Conservation (phyloP, 2,797 vertebrate genomes). For the Enteromius viviparus region DNA sequence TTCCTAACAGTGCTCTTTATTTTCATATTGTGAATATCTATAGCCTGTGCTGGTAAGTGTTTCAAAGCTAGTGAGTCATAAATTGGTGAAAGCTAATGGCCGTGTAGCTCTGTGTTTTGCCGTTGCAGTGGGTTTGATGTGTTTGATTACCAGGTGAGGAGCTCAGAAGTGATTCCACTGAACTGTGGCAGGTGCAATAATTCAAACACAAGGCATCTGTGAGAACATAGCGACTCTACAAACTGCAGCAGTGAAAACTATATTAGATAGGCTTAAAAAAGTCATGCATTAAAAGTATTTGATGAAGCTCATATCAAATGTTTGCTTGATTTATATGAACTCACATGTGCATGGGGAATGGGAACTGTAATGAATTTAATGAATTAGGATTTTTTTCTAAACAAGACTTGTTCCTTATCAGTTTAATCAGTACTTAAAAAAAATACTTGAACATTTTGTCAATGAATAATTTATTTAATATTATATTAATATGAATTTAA, state of each 20-base stretch:
- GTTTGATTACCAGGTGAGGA: not conserved
- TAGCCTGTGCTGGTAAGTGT: constrained; percentile 37
- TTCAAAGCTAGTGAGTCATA: constrained; percentile 34
- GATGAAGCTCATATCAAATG: not conserved
- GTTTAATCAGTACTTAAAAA: not conserved
- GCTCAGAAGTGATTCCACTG: not conserved
- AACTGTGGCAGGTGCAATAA: not conserved
- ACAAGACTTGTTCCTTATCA: no score
- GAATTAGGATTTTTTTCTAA: not conserved
- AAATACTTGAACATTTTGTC: not conserved
- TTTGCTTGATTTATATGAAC: not conserved
- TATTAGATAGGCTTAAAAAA: not conserved
- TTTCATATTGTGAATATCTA: constrained; percentile 42
- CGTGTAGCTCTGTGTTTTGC: constrained; percentile 2
- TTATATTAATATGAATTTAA: no score
- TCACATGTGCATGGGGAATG: not conserved
- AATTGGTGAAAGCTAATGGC: constrained; percentile 32
- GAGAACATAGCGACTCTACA: not conserved
- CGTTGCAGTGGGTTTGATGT: not conserved
- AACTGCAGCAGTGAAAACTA: not conserved
- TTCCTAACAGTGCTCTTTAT: constrained; percentile 32
- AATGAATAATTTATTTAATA: not conserved
- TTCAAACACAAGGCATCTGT: not conserved
- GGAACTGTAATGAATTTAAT: not conserved
- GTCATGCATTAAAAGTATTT: not conserved